These are phyloP conservation scores for Catostomus latipinnis DNA, from an alignment of 2,797 vertebrate genomes.

Conservation along the genomic window DNA sequence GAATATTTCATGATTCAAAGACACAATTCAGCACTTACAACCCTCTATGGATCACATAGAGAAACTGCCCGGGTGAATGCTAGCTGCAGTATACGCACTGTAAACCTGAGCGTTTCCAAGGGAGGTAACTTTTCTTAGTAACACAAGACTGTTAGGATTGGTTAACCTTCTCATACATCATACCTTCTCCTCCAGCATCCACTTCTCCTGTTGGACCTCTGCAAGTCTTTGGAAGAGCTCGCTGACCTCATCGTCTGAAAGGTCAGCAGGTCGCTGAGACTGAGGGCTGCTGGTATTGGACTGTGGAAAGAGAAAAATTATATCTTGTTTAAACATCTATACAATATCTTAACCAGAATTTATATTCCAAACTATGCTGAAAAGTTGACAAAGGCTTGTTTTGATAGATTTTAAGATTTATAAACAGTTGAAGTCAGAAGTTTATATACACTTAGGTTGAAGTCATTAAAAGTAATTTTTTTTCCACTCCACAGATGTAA, in stretches of 20 bases:
- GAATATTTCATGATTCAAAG: constrained; percentile 34
- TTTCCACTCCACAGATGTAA: too few species aligned
- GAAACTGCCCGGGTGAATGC: background rate
- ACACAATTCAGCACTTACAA: constrained; percentile 41
- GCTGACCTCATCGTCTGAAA: constrained; percentile 88
- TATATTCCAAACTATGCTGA: too few species aligned
- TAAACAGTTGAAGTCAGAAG: too few species aligned
- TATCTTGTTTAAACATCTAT: background rate
- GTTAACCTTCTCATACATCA: background rate
- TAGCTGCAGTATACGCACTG: background rate
- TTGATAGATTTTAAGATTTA: too few species aligned
- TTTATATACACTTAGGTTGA: too few species aligned
- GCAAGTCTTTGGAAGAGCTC: constrained; percentile 91
- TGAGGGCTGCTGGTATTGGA: constrained; percentile 86
- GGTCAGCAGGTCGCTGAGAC: constrained; percentile 82
- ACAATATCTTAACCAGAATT: background rate
- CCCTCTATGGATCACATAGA: constrained; percentile 13
- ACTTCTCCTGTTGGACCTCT: constrained; percentile 91
- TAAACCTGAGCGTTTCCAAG: background rate
- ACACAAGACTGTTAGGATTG: background rate
- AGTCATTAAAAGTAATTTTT: too few species aligned
- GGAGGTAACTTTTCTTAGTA: background rate
- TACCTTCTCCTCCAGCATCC: constrained; percentile 94
- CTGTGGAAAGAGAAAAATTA: constrained; percentile 59
- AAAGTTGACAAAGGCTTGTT: too few species aligned